Evolutionary conservation across 2,797 vertebrate genomes (phyloP).

Genomic region (Etheostoma nigrum): DNA sequence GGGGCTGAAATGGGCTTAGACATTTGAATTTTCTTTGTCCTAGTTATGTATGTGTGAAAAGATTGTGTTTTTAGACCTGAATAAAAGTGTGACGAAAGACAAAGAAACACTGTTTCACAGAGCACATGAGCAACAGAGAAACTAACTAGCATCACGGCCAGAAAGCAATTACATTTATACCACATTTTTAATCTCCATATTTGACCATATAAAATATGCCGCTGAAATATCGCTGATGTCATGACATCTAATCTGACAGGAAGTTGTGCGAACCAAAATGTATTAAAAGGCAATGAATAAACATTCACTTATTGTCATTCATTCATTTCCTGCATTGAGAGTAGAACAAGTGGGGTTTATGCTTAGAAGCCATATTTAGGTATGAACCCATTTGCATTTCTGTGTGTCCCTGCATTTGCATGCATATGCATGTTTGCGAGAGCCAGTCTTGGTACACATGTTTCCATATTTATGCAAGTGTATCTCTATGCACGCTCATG

Average conservation of each 20-base stretch:
- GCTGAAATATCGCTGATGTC: slow-evolving; percentile 19
- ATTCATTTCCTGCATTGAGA: slow-evolving; percentile 30
- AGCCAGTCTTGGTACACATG: slow-evolving; percentile 11
- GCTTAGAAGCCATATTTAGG: slow-evolving; percentile 30
- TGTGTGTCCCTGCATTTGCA: slow-evolving; percentile 16
- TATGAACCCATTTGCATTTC: slow-evolving; percentile 23
- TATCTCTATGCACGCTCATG: slow-evolving; percentile 34
- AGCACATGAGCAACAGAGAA: not conserved
- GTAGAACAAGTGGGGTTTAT: slow-evolving; percentile 8
- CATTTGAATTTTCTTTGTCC: not conserved
- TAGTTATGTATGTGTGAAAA: slow-evolving; percentile 1
- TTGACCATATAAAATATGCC: slow-evolving; percentile 10
- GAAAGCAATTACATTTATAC: slow-evolving; percentile 12
- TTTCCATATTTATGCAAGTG: slow-evolving; percentile 56
- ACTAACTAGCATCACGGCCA: not conserved
- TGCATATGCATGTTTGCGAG: slow-evolving; percentile 41
- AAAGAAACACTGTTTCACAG: not conserved
- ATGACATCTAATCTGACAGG: slow-evolving; percentile 36
- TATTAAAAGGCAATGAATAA: slow-evolving; percentile 56
- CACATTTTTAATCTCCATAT: slow-evolving; percentile 25
- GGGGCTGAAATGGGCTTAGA: not conserved
- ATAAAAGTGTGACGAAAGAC: not conserved
- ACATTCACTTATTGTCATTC: slow-evolving; percentile 37
- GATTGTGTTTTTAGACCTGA: not conserved
- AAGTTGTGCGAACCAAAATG: slow-evolving; percentile 24